Base-by-base conservation (phyloP, 2,888 invertebrate species). In the Aelia acuminata region DNA sequence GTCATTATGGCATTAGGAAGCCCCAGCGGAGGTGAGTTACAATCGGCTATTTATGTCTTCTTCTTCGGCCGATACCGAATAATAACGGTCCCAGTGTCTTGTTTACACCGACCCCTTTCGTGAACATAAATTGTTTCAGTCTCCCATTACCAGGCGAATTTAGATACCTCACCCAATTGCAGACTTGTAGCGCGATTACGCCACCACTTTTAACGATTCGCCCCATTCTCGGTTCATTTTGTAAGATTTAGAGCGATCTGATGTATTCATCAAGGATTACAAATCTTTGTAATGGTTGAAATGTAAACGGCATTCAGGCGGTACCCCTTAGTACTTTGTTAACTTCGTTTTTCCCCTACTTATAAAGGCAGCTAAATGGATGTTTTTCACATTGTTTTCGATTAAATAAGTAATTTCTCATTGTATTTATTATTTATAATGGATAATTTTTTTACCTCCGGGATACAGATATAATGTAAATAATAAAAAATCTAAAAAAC, bases 1-100 rank as follows among this genome's bases (percentile, higher is more conserved):
- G 80, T 43, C 80, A 80, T 80, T 80, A 80, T 47, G 80, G 80
- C 43, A 80, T 80, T 80, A 80, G 80, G 18, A 22, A 39, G 39
- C 18, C 5, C 75, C 35, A 39, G 43, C 80, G 0, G 39, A 20
- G 43, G 43, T 47, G 80, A 80, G 80, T 43, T 80, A 47, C 43
- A n/a, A 70, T 43, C 80, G 10, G n/a, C 39, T 43, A 80, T 80
- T 80, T 80, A 80, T 80, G 80, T 80, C 80, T 80, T 80, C 80
- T 80, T 80, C 43, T 43, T n/a, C 3, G n/a, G n/a, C 43, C 43
- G 43, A 43, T 47, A 80, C 43, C 43, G 43, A 80, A 80, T 80
- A 80, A 80, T 80, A 80, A 80, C n/a, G n/a, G 31, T n/a, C n/a
- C n/a, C n/a, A 39, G 39, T 22, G 18, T 18, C 35, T 70, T 70